phyloP scores from a whole-genome alignment of 1,140 invertebrate species.

The Aphaenogaster ashmeadi region DNA sequence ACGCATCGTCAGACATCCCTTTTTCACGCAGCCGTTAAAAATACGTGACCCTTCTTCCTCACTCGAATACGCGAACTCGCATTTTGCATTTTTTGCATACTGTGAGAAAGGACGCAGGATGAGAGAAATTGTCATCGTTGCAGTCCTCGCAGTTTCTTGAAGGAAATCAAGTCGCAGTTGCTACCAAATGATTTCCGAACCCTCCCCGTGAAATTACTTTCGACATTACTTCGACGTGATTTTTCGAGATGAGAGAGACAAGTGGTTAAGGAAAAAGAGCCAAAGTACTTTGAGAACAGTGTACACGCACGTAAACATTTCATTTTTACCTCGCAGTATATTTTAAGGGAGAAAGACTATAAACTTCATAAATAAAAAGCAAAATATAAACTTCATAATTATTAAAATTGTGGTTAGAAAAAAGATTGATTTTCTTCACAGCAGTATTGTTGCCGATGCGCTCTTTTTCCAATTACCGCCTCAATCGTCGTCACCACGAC shows the following conservation, averaged over 20 bases:
- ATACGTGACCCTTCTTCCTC: not conserved
- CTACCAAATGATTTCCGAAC: not conserved
- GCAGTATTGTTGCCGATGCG: not conserved
- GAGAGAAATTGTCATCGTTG: not conserved
- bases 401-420: not conserved
- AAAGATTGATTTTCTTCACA: conserved; percentile 3
- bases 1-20: conserved; percentile 15
- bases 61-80: not conserved
- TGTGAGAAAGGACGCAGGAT: not conserved
- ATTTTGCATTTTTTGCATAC: conserved; percentile 15
- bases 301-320: not conserved
- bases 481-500: not conserved
- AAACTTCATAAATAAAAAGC: not conserved
- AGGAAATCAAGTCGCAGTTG: conserved; percentile 19
- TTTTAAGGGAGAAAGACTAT: not conserved
- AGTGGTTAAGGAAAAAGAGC: not conserved
- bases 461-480: not conserved
- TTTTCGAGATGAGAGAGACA: not conserved
- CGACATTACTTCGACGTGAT: not conserved
- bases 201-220: not conserved
- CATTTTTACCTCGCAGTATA: not conserved
- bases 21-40: conserved; percentile 32
- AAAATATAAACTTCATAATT: not conserved
- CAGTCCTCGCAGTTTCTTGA: not conserved
- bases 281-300: not conserved